A percentile compares a stretch with the other conserved stretches of the same genome.
phyloP scores from a whole-genome alignment of 2,113 vertebrate genomes.

The Bufo gargarizans region DNA sequence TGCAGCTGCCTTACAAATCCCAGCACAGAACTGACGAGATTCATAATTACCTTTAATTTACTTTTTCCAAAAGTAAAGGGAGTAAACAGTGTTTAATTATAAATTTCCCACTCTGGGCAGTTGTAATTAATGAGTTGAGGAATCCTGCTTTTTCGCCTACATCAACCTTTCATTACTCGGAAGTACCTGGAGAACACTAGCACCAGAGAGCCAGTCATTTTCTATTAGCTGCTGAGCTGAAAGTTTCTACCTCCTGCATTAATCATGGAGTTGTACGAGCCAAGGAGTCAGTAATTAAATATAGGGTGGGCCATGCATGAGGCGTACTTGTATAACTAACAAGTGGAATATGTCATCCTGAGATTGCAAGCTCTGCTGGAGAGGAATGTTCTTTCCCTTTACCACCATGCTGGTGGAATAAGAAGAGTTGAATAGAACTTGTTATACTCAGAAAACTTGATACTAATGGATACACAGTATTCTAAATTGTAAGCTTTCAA shows the following conservation, averaged over 20 bases:
- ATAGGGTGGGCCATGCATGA: not conserved
- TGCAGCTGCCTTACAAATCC: constrained; percentile 22
- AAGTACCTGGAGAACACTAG: constrained; percentile 64
- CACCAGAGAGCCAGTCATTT: constrained; percentile 66
- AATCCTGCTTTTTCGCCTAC: constrained; percentile 67
- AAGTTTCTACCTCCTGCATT: constrained; percentile 68
- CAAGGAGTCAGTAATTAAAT: constrained; percentile 69
- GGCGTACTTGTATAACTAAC: constrained; percentile 12
- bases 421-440: not conserved
- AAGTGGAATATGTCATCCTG: not conserved
- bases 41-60: constrained; percentile 71
- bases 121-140: constrained; percentile 78
- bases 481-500: not conserved
- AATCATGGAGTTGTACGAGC: constrained; percentile 65
- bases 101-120: constrained; percentile 75
- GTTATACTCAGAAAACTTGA: not conserved
- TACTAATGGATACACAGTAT: not conserved
- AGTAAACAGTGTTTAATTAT: constrained; percentile 79
- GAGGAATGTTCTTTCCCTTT: not conserved
- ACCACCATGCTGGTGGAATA: not conserved
- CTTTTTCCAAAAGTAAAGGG: constrained; percentile 66
- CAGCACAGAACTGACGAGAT: constrained; percentile 66
- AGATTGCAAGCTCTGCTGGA: constrained; percentile 14
- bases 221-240: constrained; percentile 70
- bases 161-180: constrained; percentile 72